Evolutionary conservation across 2,113 vertebrate species (phyloP), one percentile per base, ranked within the genome.

Genomic region (Hemichromis elongatus): DNA sequence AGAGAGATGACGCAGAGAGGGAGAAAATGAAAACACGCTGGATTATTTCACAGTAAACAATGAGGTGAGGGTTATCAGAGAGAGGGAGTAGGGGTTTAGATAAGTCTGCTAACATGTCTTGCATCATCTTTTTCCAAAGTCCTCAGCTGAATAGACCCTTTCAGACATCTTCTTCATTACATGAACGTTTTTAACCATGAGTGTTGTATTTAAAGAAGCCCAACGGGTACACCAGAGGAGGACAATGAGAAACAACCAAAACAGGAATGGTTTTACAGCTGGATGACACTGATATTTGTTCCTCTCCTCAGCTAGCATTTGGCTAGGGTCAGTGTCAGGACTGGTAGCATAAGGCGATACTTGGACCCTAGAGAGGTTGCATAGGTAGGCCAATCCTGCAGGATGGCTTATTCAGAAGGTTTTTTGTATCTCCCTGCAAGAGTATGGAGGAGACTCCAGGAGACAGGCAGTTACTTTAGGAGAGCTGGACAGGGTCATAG

Each of bases 41-140:
- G 33, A 54, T 84, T 78, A 80, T 79, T 86, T n/a, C 12, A 16
- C 57, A 21, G 79, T 79, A 81, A 91, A 85, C 79, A 80, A 40
- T 21, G n/a, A 52, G 79, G 59, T 61, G 61, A 79, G 61, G 77
- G 81, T 79, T 66, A 86, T 90, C 30, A 30, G 47, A 81, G 75
- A 26, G n/a, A 59, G 28, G 9, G 26, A 70, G 68, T 7, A 57
- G 37, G 79, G 9, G 82, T 83, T 73, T 75, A 61, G 61, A 86
- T 82, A 86, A 68, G 53, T 82, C 70, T 18, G 35, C 79, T 47
- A 10, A 50, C 68, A 14, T 9, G 75, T 7, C 45, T 63, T 50
- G 35, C 35, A 50, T 81, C 35, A 24, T 56, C 16, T 37, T 45
- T 14, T 19, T 53, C 47, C 47, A 40, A 79, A 47, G 42, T 79